A percentile compares a stretch with the other conserved stretches of the same genome.
These are phyloP conservation scores for Benitochromis conjunctus DNA, from an alignment of 2,113 vertebrate genomes.

Conservation along the genomic window DNA sequence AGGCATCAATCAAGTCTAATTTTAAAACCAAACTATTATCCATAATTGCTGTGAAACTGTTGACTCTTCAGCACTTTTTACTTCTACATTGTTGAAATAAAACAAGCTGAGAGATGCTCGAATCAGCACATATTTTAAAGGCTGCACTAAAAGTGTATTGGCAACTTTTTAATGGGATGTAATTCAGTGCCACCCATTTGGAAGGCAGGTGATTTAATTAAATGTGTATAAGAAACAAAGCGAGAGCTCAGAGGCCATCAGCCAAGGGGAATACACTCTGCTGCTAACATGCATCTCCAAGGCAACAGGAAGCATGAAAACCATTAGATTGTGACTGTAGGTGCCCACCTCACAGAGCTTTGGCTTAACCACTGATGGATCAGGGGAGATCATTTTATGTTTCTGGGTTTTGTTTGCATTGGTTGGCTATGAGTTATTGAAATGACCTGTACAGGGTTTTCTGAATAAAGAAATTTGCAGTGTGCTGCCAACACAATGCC, in stretches of 20 bases:
- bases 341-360: background rate
- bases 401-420: background rate
- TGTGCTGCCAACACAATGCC: background rate
- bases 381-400: background rate
- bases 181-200: background rate
- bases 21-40: background rate
- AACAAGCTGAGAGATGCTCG: background rate
- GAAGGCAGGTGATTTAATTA: background rate
- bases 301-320: background rate
- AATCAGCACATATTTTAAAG: background rate
- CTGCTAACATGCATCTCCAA: background rate
- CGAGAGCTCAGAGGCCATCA: background rate
- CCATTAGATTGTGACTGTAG: background rate
- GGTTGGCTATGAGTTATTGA: background rate
- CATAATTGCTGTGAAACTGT: background rate
- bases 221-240: background rate
- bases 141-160: background rate
- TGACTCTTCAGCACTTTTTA: background rate
- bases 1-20: background rate
- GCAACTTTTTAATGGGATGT: background rate
- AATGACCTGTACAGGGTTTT: background rate
- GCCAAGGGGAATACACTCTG: background rate
- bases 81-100: background rate
- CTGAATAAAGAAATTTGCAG: background rate
- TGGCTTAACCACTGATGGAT: background rate